Percentiles rank a stretch among this genome's conserved stretches.
Evolutionary conservation across 64 coral and sea anemone species (phyloP).

Genomic region (Pocillopora damicornis): DNA sequence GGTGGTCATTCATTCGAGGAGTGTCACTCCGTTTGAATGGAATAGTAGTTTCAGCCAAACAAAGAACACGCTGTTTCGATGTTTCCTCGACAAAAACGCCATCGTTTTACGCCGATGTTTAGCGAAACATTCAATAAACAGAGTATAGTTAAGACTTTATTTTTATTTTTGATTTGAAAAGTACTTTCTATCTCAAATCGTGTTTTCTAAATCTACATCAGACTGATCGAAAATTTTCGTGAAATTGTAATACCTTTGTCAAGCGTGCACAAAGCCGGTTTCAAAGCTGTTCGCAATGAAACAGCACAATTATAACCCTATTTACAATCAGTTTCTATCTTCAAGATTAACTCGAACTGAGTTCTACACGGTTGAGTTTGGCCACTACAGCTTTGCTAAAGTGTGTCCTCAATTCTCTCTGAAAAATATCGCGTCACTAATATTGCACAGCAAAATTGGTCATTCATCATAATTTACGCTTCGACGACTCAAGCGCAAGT

Average conservation of each 20-base stretch:
- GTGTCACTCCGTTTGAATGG: constrained; percentile 33
- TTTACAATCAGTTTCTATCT: constrained; percentile 42
- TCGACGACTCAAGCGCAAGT: background rate
- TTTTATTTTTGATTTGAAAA: constrained; percentile 30
- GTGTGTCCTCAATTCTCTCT: constrained; percentile 19
- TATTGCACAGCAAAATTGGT: constrained; percentile 20
- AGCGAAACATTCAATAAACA: constrained; percentile 20
- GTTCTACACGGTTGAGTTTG: background rate
- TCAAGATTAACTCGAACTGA: constrained; percentile 42
- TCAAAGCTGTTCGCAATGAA: constrained; percentile 1
- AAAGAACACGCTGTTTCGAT: background rate
- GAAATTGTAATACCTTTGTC: constrained; percentile 33
- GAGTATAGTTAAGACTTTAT: background rate
- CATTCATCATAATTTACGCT: constrained; percentile 21
- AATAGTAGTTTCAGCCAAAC: background rate
- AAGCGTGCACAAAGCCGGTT: constrained; percentile 43
- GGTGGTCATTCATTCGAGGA: constrained; percentile 25
- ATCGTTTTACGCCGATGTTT: constrained; percentile 5
- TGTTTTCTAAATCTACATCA: constrained; percentile 11
- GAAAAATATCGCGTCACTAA: constrained; percentile 32
- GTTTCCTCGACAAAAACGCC: constrained; percentile 5
- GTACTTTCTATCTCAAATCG: constrained; percentile 27
- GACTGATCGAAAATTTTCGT: background rate
- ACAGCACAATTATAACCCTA: constrained; percentile 34
- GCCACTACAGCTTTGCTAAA: constrained; percentile 4